Conservation (phyloP, 2,797 vertebrate genomes). For the Lepilemur septentrionalis region DNA sequence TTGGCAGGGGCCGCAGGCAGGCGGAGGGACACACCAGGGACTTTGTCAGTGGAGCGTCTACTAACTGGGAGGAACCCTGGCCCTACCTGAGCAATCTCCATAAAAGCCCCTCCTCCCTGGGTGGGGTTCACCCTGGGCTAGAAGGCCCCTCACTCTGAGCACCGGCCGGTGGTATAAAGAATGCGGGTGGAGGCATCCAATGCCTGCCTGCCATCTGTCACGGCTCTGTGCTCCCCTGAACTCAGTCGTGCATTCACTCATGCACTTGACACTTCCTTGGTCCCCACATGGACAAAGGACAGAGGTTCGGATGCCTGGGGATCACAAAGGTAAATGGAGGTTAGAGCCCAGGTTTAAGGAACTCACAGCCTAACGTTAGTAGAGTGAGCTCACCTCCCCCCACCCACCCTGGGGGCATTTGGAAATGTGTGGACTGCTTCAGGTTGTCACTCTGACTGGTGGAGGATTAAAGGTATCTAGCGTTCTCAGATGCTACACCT, state of each 20-base stretch:
- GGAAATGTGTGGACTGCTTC: not conserved
- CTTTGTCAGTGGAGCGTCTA: not conserved
- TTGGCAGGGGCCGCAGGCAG: rapidly evolving
- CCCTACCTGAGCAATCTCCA: not conserved
- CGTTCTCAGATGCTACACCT: not conserved
- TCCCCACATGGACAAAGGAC: not conserved
- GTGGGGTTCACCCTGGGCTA: not conserved
- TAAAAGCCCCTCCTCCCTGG: not conserved
- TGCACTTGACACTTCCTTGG: not conserved
- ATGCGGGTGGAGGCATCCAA: not conserved
- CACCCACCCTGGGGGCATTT: not conserved
- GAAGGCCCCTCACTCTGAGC: not conserved
- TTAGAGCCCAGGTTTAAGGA: not conserved
- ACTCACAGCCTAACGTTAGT: not conserved
- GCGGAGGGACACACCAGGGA: not conserved
- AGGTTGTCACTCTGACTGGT: not conserved
- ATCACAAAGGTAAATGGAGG: not conserved
- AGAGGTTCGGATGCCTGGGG: not conserved
- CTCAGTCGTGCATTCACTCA: not conserved
- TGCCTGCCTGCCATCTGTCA: not conserved
- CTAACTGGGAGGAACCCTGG: not conserved
- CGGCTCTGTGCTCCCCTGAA: not conserved
- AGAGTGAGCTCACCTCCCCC: not conserved
- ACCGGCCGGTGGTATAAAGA: not conserved
- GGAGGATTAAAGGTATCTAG: not conserved